Evolutionary conservation across 1,140 invertebrate species (phyloP), one percentile per base, ranked within the genome.

Genomic region (Patella vulgata): DNA sequence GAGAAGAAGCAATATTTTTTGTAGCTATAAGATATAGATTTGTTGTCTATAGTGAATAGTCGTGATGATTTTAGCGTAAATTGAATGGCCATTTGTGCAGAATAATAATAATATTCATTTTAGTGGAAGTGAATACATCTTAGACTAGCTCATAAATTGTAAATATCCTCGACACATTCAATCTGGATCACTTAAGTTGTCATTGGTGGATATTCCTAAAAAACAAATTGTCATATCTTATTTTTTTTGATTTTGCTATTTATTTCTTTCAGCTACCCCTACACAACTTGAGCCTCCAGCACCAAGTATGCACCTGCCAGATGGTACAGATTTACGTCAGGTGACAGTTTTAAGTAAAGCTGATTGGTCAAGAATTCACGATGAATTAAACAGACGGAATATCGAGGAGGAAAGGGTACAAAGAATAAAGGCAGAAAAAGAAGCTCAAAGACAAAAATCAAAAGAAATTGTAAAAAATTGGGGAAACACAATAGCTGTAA

Each of bases 401-500:
- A 77, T 83, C 27, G 73, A 83, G 66, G 77, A 79, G 51, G 80
- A 83, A 42, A 68, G 63, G 52, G 50, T 74, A 21, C 59, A 68
- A n/a, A 74, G 69, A 63, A 69, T 73, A 2, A 57, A 64, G 8
- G 78, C 74, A 51, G 78, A 81, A 47, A 78, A 69, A 50, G 78
- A 82, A 50, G 65, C 69, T 27, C 63, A 71, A 42, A 82, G 77
- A 56, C 66, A 81, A 30, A 73, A 71, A 31, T 84, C 82, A 27
- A 75, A 80, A 57, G 78, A 83, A 43, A 67, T 81, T 23, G 79
- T 83, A 8, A 76, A 83, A 66, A 74, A 81, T 54, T 85, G 84
- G 84, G 70, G 77, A 46, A 84, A 85, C 52, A 85, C 83, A 43
- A 75, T 85, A 62, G 70, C 65, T 54, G 83, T 85, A 74, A 75